Percentiles rank a stretch among this genome's conserved stretches.
Conservation (phyloP, 2,113 vertebrate genomes). For the Epinephelus cyanopodus region DNA sequence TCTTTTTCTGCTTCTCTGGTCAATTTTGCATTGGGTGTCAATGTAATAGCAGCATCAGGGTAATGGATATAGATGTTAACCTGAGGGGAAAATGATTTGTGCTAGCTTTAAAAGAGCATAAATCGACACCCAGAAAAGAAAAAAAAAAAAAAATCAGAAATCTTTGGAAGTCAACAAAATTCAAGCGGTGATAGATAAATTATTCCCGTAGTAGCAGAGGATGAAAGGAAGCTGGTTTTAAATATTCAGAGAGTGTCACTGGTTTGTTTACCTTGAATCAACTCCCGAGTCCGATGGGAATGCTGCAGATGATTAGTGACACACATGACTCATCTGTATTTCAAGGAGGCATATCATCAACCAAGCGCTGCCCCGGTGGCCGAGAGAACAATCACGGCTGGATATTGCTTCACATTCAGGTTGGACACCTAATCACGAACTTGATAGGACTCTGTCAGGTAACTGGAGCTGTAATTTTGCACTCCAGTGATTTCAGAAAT, state of each 20-base stretch:
- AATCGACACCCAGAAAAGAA: too few relatives aligned
- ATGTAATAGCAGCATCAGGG: constrained; percentile 6
- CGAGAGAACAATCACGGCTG: constrained; percentile 49
- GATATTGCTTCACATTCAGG: constrained; percentile 59
- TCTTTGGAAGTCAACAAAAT: not conserved
- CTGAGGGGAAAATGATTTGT: constrained; percentile 18
- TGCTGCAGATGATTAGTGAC: constrained; percentile 52
- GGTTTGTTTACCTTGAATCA: constrained; percentile 37
- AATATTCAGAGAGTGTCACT: constrained; percentile 16
- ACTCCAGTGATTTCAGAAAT: constrained; percentile 62
- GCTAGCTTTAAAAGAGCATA: not conserved
- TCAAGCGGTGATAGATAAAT: not conserved
- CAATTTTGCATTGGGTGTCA: constrained; percentile 44
- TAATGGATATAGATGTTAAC: constrained; percentile 56
- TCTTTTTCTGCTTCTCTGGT: constrained; percentile 51
- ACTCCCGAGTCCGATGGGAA: constrained; percentile 22
- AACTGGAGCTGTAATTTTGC: constrained; percentile 69
- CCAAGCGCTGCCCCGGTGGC: constrained; percentile 7
- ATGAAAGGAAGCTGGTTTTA: not conserved
- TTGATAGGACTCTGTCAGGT: constrained; percentile 66
- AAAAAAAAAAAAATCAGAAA: not conserved
- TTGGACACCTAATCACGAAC: constrained; percentile 65
- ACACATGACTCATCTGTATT: constrained; percentile 57
- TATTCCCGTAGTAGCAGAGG: not conserved
- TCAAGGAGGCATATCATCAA: constrained; percentile 52